Percentiles rank a stretch among this genome's conserved stretches.
These are phyloP conservation scores for Noctua fimbriata DNA, from an alignment of 2,888 invertebrate species.

Conservation along the genomic window DNA sequence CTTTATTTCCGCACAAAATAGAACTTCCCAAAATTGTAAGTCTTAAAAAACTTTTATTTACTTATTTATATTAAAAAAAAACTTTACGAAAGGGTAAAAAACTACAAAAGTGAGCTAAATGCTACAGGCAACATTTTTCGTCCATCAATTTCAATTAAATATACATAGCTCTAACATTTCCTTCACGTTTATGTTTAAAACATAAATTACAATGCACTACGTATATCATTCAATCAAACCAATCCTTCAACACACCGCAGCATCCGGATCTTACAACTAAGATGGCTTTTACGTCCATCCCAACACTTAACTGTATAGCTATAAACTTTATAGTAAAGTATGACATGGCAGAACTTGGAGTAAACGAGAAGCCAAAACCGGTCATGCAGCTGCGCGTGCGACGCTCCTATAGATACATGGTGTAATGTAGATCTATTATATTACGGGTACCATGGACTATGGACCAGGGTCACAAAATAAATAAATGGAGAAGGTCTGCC, in stretches of 20 bases:
- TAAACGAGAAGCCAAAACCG: constrained; percentile 86
- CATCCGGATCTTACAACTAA: constrained; percentile 42
- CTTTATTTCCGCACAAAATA: constrained; percentile 8
- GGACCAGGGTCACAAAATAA: constrained; percentile 13
- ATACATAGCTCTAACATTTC: not conserved
- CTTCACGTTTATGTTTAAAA: constrained; percentile 2
- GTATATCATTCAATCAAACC: constrained; percentile 32
- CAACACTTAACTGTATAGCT: constrained; percentile 60
- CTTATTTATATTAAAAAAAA: no score
- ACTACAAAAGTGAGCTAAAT: not conserved
- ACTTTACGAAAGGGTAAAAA: not conserved
- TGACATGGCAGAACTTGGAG: constrained; percentile 77
- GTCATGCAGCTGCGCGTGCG: constrained; percentile 89
- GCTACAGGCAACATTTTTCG: not conserved
- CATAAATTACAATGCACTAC: constrained; percentile 20
- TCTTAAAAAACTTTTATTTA: not conserved
- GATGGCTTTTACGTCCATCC: constrained; percentile 55
- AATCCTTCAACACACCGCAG: constrained; percentile 44
- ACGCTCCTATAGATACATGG: constrained; percentile 68
- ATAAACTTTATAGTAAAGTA: constrained; percentile 69
- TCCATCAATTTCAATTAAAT: not conserved
- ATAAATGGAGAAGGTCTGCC: constrained; percentile 1
- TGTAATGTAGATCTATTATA: constrained; percentile 65
- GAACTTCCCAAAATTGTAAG: not conserved
- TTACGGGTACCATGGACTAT: constrained; percentile 49